phyloP scores from a whole-genome alignment of 2,888 invertebrate genomes.

The Chaetoderma sp. region DNA sequence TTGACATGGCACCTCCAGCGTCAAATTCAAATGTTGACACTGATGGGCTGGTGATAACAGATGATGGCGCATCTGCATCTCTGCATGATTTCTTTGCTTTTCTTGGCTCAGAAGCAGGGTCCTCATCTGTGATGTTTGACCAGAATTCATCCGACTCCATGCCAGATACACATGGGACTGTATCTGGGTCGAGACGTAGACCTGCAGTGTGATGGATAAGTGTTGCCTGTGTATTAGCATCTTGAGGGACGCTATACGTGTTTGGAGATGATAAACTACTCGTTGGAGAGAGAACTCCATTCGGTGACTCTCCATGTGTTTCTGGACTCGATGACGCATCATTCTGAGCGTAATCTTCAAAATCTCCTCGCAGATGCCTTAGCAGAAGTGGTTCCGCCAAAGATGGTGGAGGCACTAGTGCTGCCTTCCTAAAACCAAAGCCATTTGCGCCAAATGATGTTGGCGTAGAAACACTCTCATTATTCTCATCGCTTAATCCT shows the following conservation, averaged over 20 bases:
- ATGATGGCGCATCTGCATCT: conserved; percentile 43
- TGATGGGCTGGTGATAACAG: conserved; percentile 34
- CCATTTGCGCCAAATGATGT: too few species aligned
- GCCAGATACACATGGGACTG: conserved; percentile 11
- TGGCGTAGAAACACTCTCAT: too few species aligned
- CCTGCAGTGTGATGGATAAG: conserved; percentile 49
- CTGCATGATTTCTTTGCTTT: conserved; percentile 46
- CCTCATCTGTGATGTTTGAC: conserved; percentile 26
- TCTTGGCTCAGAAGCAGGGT: conserved; percentile 33
- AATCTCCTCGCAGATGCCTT: not conserved
- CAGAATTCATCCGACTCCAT: conserved; percentile 3
- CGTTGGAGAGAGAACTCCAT: conserved; percentile 33
- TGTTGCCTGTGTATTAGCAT: conserved; percentile 50
- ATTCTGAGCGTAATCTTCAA: conserved; percentile 19
- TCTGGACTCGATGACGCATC: conserved; percentile 37
- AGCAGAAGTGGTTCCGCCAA: conserved; percentile 6
- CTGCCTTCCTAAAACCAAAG: conserved; percentile 27
- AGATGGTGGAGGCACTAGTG: conserved; percentile 24
- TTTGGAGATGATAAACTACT: too few species aligned
- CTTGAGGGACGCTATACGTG: conserved; percentile 31
- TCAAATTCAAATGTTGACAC: conserved; percentile 46
- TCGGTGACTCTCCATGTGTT: conserved; percentile 25
- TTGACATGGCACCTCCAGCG: conserved; percentile 44
- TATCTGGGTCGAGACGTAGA: conserved; percentile 44
- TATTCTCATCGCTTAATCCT: too few species aligned